Conservation (phyloP, 2,113 vertebrate genomes). For the Ictalurus furcatus region DNA sequence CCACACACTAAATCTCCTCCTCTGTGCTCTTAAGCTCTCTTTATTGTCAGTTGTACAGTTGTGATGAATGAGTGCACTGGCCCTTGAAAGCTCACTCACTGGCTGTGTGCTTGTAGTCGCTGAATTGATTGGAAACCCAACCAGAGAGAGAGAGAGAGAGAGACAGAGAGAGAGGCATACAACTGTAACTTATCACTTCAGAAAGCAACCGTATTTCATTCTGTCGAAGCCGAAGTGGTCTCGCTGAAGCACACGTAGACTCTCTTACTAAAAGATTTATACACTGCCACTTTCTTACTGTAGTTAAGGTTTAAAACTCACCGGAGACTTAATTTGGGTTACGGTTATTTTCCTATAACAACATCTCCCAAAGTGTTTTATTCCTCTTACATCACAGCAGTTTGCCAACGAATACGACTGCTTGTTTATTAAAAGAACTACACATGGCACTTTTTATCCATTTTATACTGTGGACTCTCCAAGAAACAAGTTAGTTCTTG, state of each 20-base stretch:
- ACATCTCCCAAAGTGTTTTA: not conserved
- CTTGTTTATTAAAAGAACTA: too few relatives aligned
- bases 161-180: constrained; percentile 13
- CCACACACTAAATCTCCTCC: constrained; percentile 65
- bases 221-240: constrained; percentile 53
- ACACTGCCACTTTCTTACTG: constrained; percentile 58
- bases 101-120: constrained; percentile 51
- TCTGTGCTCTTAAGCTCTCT: constrained; percentile 60
- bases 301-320: constrained; percentile 53
- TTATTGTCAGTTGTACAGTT: constrained; percentile 59
- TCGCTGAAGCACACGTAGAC: constrained; percentile 37
- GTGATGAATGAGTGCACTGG: constrained; percentile 68
- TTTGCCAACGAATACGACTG: not conserved
- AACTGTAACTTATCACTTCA: constrained; percentile 63
- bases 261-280: constrained; percentile 57
- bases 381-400: not conserved
- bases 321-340: not conserved
- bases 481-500: too few relatives aligned
- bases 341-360: not conserved
- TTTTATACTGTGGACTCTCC: too few relatives aligned
- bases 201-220: constrained; percentile 55
- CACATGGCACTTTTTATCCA: too few relatives aligned
- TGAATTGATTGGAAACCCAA: constrained; percentile 69
- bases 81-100: constrained; percentile 40
- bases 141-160: constrained; percentile 47